A percentile compares a stretch with the other conserved stretches of the same genome.
These are phyloP conservation scores for Aplysina aerophoba DNA, from an alignment of 37 sponge, comb jelly and placozoan species.

Conservation along the genomic window DNA sequence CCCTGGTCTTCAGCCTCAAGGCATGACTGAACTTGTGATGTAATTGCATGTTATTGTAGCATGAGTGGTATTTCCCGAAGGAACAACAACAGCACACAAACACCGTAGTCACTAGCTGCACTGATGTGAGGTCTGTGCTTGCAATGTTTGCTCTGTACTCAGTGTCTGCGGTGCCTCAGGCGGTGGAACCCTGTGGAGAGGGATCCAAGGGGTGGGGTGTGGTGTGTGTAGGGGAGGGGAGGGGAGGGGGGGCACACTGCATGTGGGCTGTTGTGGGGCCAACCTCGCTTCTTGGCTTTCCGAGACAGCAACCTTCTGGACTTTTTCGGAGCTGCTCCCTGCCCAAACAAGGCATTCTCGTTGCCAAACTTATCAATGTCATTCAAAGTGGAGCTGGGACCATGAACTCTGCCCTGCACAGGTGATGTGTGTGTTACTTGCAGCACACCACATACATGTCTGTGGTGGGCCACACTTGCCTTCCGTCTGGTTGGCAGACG, in stretches of 20 bases:
- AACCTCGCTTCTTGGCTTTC: background rate
- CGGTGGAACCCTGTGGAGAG: too few relatives aligned
- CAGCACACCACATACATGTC: background rate
- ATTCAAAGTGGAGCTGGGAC: slow-evolving; percentile 16
- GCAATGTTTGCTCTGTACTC: too few relatives aligned
- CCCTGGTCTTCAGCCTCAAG: slow-evolving; percentile 88
- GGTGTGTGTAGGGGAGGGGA: background rate
- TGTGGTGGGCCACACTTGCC: background rate
- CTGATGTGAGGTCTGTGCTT: too few relatives aligned
- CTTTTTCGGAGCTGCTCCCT: background rate
- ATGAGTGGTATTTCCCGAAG: background rate
- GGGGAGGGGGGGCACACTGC: background rate
- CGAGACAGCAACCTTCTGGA: background rate
- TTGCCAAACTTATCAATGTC: slow-evolving; percentile 65
- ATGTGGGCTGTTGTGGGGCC: too few relatives aligned
- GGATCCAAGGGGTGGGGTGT: too few relatives aligned
- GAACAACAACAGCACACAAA: background rate
- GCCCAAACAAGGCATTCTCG: slow-evolving; percentile 15
- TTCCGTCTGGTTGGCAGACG: slow-evolving; percentile 48
- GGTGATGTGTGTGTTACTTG: too few relatives aligned
- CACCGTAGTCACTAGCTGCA: too few relatives aligned
- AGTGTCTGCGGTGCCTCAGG: too few relatives aligned
- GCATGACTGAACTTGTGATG: slow-evolving; percentile 18
- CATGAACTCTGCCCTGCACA: slow-evolving; percentile 12
- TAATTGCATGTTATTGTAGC: background rate